Conservation (phyloP, 2,113 vertebrate genomes). For the Muntiacus muntjak region DNA sequence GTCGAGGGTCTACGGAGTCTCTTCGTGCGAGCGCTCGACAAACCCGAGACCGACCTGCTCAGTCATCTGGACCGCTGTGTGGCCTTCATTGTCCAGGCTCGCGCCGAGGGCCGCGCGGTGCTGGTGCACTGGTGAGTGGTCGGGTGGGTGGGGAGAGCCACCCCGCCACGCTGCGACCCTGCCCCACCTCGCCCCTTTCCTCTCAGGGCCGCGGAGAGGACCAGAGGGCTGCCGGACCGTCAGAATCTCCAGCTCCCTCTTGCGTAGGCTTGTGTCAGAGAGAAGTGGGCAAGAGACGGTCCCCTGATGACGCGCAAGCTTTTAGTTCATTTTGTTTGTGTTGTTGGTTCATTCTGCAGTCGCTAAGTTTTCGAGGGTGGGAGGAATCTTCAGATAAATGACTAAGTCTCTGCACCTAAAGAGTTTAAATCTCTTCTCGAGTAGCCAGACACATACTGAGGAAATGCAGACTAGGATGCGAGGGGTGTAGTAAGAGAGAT, state of each 20-base stretch:
- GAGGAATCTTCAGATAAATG: not conserved
- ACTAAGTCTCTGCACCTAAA: too few relatives aligned
- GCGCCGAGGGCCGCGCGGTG: constrained; percentile 74
- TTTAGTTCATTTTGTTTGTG: not conserved
- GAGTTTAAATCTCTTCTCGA: not conserved
- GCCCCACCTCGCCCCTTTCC: accelerated
- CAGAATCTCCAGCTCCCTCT: accelerated
- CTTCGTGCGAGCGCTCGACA: constrained; percentile 86
- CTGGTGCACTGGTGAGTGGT: constrained; percentile 91
- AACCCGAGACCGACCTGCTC: constrained; percentile 86
- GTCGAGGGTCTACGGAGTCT: constrained; percentile 69
- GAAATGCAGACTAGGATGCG: not conserved
- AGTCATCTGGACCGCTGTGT: constrained; percentile 88
- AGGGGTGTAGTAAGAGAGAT: not conserved
- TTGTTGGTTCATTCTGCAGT: not conserved
- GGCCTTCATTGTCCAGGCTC: constrained; percentile 83
- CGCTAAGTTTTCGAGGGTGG: not conserved
- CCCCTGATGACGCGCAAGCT: not conserved
- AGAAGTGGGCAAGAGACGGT: not conserved
- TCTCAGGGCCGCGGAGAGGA: not conserved
- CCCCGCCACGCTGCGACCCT: accelerated
- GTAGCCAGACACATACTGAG: not conserved
- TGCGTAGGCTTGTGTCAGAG: not conserved
- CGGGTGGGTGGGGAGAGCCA: accelerated
- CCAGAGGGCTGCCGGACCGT: accelerated